phyloP scores from a whole-genome alignment of 2,797 vertebrate species.

The Clarias laeviceps region DNA sequence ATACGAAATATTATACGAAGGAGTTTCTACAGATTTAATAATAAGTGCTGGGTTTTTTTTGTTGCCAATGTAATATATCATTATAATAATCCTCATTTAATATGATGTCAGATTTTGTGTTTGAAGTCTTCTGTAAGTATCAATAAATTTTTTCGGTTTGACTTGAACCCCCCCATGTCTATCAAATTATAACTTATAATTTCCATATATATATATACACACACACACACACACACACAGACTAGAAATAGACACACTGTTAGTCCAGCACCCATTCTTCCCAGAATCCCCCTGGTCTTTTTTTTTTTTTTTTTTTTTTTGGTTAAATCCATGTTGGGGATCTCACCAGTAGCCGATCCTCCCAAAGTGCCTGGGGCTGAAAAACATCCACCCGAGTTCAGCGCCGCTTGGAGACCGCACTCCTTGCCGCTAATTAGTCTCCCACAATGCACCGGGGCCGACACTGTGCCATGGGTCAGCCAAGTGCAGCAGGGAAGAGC shows the following conservation, averaged over 20 bases:
- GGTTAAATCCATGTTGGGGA: conserved; percentile 58
- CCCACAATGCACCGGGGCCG: conserved; percentile 71
- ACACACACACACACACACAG: conserved; percentile 33
- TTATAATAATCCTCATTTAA: no score
- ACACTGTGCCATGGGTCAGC: conserved; percentile 60
- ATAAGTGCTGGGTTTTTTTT: no score
- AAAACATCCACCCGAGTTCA: conserved; percentile 75
- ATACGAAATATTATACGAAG: no score
- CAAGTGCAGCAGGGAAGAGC: conserved; percentile 49
- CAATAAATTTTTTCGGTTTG: no score
- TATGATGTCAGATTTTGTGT: no score
- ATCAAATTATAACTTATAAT: no score
- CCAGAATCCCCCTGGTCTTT: conserved; percentile 60
- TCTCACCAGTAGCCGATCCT: conserved; percentile 74
- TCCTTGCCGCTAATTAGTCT: conserved; percentile 74
- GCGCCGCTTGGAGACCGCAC: conserved; percentile 72
- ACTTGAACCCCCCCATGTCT: no score
- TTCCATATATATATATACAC: conserved; percentile 8
- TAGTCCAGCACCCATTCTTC: conserved; percentile 64
- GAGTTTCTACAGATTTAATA: no score
- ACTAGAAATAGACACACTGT: conserved; percentile 60
- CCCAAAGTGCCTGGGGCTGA: conserved; percentile 70
- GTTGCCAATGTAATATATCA: no score
- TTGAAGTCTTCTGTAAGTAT: no score
- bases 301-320: conserved; percentile 52